Conservation (phyloP, 2,113 vertebrate genomes). For the Salvator merianae region DNA sequence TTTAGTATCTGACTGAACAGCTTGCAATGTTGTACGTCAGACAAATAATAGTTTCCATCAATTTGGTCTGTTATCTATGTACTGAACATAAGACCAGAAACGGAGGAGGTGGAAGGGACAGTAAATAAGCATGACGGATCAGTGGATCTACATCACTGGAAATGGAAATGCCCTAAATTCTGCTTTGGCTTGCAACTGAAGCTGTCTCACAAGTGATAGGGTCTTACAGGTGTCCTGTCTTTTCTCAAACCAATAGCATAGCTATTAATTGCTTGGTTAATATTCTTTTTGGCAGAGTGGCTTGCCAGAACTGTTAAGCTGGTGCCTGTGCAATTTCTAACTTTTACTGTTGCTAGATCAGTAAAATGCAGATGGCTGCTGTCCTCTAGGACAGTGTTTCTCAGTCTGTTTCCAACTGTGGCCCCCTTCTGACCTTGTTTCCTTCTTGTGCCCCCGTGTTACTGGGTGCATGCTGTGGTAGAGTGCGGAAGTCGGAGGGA, state of each 20-base stretch:
- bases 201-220: constrained; percentile 40
- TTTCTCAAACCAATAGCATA: constrained; percentile 39
- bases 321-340: background rate
- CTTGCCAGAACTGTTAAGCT: constrained; percentile 20
- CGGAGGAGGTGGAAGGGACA: constrained; percentile 23
- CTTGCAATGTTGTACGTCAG: constrained; percentile 52
- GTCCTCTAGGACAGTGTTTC: background rate
- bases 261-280: constrained; percentile 56
- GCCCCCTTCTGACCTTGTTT: no score
- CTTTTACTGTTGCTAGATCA: background rate
- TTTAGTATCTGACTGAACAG: constrained; percentile 53
- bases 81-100: constrained; percentile 39
- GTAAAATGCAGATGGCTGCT: constrained; percentile 14
- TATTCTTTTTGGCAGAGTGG: constrained; percentile 35
- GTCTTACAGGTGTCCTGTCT: constrained; percentile 24
- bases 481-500: no score
- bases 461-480: no score
- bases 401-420: no score
- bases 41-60: constrained; percentile 50
- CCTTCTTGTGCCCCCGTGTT: no score
- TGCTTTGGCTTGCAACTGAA: constrained; percentile 54
- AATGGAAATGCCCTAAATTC: constrained; percentile 62
- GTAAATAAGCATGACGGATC: constrained; percentile 63
- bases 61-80: constrained; percentile 50
- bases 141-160: constrained; percentile 49